phyloP scores from a whole-genome alignment of 2,797 vertebrate genomes.

The Cynopterus sphinx region DNA sequence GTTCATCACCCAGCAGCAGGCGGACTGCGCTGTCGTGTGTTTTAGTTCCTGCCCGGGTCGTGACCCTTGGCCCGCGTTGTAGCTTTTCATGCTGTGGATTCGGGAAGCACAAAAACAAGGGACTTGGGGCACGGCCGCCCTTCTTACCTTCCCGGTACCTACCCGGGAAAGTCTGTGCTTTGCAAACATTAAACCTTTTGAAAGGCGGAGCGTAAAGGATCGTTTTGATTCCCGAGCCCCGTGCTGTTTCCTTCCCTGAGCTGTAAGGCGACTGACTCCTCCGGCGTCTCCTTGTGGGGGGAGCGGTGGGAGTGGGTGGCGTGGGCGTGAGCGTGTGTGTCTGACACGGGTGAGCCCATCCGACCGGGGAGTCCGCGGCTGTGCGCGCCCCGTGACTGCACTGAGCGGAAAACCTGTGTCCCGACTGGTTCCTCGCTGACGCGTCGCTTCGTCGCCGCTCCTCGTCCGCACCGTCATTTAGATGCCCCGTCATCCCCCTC shows the following conservation, averaged over 20 bases:
- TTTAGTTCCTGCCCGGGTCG: background rate
- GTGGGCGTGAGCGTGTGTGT: rapidly evolving
- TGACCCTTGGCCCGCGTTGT: background rate
- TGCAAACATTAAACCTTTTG: slow-evolving; percentile 18
- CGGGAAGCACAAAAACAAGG: background rate
- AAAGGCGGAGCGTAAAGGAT: slow-evolving; percentile 10
- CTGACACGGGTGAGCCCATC: background rate
- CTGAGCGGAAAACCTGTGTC: slow-evolving; percentile 76
- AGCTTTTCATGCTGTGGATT: background rate
- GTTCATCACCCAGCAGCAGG: slow-evolving; percentile 39
- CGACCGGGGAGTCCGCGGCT: slow-evolving; percentile 44
- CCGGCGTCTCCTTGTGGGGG: background rate
- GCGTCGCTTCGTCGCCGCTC: background rate
- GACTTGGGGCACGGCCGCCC: background rate
- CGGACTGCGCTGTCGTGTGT: background rate
- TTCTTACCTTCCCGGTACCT: background rate
- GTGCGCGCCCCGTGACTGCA: slow-evolving; percentile 75
- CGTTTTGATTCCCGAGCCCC: background rate
- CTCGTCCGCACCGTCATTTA: rapidly evolving
- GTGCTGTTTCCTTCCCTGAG: background rate
- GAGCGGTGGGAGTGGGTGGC: no score
- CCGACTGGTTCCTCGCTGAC: slow-evolving; percentile 47
- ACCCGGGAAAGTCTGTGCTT: background rate
- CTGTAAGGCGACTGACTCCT: slow-evolving; percentile 19
- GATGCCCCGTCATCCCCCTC: rapidly evolving